A percentile compares a stretch with the other conserved stretches of the same genome.
Conservation (phyloP, 1,140 invertebrate species). For the Aphaenogaster ashmeadi region DNA sequence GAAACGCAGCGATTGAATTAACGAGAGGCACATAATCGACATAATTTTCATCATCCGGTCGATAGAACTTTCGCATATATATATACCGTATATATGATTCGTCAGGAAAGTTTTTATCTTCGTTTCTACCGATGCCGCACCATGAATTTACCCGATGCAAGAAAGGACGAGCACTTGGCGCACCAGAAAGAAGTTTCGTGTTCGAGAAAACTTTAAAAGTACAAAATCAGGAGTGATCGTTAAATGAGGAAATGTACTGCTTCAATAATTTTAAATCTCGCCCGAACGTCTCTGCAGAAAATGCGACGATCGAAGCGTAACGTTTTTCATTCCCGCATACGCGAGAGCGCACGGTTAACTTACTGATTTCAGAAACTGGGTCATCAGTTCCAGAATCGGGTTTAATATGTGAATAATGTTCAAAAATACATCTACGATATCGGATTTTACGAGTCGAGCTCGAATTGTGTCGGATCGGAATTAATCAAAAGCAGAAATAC, state of each 20-base stretch:
- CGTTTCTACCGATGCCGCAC: constrained; percentile 15
- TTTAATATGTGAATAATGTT: constrained; percentile 56
- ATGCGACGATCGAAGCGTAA: constrained; percentile 40
- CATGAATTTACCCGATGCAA: constrained; percentile 47
- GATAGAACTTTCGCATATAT: constrained; percentile 28
- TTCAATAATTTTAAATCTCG: constrained; percentile 65
- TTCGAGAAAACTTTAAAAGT: constrained; percentile 57
- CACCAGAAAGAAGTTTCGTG: constrained; percentile 52
- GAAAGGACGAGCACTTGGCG: constrained; percentile 52
- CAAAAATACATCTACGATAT: constrained; percentile 43
- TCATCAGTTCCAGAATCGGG: constrained; percentile 29
- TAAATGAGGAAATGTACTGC: constrained; percentile 61
- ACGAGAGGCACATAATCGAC: background rate
- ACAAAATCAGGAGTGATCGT: constrained; percentile 62
- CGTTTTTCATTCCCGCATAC: constrained; percentile 45
- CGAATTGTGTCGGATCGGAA: constrained; percentile 3
- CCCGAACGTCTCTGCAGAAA: constrained; percentile 55
- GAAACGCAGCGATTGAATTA: constrained; percentile 1
- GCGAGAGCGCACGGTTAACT: constrained; percentile 47
- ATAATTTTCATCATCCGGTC: background rate
- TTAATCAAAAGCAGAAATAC: constrained; percentile 14
- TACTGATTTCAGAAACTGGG: constrained; percentile 42
- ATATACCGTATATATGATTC: constrained; percentile 15
- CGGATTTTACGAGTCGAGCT: constrained; percentile 21
- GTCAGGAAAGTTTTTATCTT: constrained; percentile 33